Evolutionary conservation across 2,888 invertebrate genomes (phyloP), one percentile per base, ranked within the genome.

Genomic region (Coenonympha glycerion): DNA sequence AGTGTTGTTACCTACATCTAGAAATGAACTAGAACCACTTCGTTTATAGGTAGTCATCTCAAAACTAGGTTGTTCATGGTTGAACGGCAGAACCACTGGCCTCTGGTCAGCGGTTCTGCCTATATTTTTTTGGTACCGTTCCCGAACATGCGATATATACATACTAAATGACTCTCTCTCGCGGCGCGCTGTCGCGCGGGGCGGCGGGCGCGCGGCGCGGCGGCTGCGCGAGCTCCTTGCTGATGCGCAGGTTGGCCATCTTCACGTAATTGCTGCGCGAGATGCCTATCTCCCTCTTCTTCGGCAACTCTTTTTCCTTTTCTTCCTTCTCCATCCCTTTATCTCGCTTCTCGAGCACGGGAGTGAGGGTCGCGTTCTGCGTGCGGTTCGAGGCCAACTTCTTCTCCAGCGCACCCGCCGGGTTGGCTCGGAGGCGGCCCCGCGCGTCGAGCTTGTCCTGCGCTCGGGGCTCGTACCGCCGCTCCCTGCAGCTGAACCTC

Each of bases 211-310:
- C 18, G 8, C 46, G 22, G n/a, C 41, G 42, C 11, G 39, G 37
- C 8, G 21, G 28, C 39, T 60, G 63, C 2, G 69, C 70, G 26
- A 76, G 53, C 1, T 73, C 76, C 53, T 76, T 63, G 50, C 80
- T 80, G 3, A 88, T 87, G 61, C 81, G 83, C 47, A 88, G 55
- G 59, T 86, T 87, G 0, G 88, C 87, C 39, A 88, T 55, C 55
- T 84, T 85, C 8, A 87, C 88, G 52, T 88, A 88, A 61, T 87
- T 88, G 56, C 85, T 83, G 1, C 82, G 65, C 0, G 83, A 80
- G 13, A 85, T 87, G 0, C 77, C 82, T n/a, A 70, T 63, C 44
- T 79, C 79, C 0, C 75, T 56, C 19, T 68, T 69, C 53, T 73
- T 79, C 3, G 61, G 61, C 18, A 47, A 50, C 0, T 60, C 64